phyloP scores from a whole-genome alignment of 2,888 invertebrate genomes.

The Syritta pipiens region DNA sequence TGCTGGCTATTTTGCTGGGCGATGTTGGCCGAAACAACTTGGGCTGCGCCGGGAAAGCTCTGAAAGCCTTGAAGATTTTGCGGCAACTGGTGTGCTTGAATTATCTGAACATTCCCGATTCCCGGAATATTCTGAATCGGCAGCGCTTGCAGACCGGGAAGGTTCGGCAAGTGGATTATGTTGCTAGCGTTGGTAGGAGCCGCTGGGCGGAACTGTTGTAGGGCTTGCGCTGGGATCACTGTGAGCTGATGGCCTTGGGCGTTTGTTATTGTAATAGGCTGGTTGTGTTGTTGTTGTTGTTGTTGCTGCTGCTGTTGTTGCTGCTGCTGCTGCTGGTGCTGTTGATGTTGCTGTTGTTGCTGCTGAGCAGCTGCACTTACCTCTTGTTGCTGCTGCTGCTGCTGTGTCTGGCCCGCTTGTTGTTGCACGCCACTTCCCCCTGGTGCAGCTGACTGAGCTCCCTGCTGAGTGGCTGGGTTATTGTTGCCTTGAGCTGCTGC shows the following conservation, averaged over 20 bases:
- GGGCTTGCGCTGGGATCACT: conserved; percentile 87
- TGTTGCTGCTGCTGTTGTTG: conserved; percentile 74
- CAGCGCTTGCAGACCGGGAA: conserved; percentile 82
- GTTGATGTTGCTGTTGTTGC: conserved; percentile 65
- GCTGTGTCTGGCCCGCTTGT: conserved; percentile 63
- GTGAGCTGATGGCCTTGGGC: conserved; percentile 90
- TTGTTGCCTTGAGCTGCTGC: conserved; percentile 61
- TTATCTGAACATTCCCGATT: conserved; percentile 87
- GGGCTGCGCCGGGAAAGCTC: conserved; percentile 50
- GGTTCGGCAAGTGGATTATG: conserved; percentile 77
- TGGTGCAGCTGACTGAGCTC: conserved; percentile 36
- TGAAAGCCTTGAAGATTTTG: conserved; percentile 76
- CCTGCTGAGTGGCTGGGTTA: conserved; percentile 20
- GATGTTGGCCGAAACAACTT: conserved; percentile 52
- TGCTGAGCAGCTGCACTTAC: conserved; percentile 37
- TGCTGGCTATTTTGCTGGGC: conserved; percentile 71
- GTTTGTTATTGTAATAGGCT: conserved; percentile 86
- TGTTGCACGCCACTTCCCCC: conserved; percentile 48
- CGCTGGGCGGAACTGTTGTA: conserved; percentile 79
- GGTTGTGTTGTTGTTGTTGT: conserved; percentile 73
- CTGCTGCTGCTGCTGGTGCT: conserved; percentile 72
- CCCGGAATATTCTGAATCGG: conserved; percentile 89
- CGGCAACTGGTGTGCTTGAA: conserved; percentile 79
- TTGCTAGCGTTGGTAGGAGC: conserved; percentile 70
- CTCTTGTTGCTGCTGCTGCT: conserved; percentile 62